These are phyloP conservation scores for Coryphaenoides rupestris DNA, from an alignment of 2,113 vertebrate genomes.

Conservation along the genomic window DNA sequence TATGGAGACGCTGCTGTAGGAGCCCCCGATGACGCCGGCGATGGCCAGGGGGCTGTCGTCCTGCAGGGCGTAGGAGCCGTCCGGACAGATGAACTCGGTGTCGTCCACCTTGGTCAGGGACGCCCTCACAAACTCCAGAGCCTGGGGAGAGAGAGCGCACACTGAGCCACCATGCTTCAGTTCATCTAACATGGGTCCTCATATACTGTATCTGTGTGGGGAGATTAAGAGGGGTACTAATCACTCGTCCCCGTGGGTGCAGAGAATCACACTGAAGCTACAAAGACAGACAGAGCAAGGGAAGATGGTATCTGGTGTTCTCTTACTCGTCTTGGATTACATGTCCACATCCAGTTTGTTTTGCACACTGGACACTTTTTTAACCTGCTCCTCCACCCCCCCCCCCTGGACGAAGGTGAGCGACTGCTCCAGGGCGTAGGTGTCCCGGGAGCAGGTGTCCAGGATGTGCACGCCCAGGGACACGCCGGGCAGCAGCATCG, in stretches of 20 bases:
- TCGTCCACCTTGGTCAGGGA: constrained; percentile 98
- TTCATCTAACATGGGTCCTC: too few relatives aligned
- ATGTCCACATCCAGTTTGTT: too few relatives aligned
- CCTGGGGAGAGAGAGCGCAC: constrained; percentile 41
- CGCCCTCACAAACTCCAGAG: constrained; percentile 95
- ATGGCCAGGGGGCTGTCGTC: constrained; percentile 93
- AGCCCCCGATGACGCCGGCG: constrained; percentile 92
- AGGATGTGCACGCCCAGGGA: constrained; percentile 93
- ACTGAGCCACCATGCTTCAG: too few relatives aligned
- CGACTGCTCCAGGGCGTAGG: constrained; percentile 93
- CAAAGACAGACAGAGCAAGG: too few relatives aligned
- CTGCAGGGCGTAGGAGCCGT: constrained; percentile 93
- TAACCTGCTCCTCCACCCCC: too few relatives aligned
- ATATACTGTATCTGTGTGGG: too few relatives aligned
- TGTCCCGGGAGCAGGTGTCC: constrained; percentile 96
- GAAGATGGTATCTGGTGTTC: too few relatives aligned
- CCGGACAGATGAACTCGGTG: constrained; percentile 97
- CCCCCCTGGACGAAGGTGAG: constrained; percentile 62
- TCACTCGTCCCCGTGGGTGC: too few relatives aligned
- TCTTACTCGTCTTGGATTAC: too few relatives aligned
- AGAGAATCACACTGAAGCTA: too few relatives aligned
- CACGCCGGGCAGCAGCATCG: constrained; percentile 85
- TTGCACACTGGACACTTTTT: too few relatives aligned
- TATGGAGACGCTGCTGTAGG: constrained; percentile 97
- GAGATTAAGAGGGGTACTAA: too few relatives aligned